These are phyloP conservation scores for Molossus alvarezi DNA, from an alignment of 2,797 vertebrate genomes.

Conservation along the genomic window DNA sequence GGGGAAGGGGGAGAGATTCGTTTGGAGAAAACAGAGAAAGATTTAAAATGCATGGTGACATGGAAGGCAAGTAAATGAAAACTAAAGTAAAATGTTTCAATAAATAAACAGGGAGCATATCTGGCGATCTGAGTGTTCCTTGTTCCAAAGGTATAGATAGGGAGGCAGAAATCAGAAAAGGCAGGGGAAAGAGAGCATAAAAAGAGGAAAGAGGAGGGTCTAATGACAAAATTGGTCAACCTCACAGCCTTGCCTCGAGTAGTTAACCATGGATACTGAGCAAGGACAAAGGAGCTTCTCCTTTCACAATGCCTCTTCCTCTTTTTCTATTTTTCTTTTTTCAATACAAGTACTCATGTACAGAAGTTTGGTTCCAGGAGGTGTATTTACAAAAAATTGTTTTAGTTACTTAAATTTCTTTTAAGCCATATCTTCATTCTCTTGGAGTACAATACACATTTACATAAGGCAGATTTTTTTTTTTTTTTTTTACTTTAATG, in stretches of 20 bases:
- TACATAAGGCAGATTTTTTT: not conserved
- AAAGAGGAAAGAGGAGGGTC: not conserved
- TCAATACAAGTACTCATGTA: not conserved
- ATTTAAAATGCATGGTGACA: not conserved
- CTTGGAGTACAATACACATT: not conserved
- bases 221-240: not conserved
- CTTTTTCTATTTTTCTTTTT: not conserved
- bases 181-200: not conserved
- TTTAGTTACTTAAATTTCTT: not conserved
- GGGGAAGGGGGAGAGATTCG: not conserved
- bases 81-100: not conserved
- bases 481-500: not conserved
- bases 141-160: not conserved
- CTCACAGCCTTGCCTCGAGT: too few relatives aligned
- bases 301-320: rapidly evolving
- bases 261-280: rapidly evolving
- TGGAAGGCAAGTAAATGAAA: not conserved
- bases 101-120: not conserved
- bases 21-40: not conserved
- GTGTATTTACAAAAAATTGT: not conserved
- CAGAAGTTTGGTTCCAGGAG: not conserved
- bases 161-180: not conserved
- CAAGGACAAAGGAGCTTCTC: not conserved
- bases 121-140: not conserved
- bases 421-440: not conserved